Evolutionary conservation across 1,140 invertebrate species (phyloP).

Genomic region (Cepaea nemoralis): DNA sequence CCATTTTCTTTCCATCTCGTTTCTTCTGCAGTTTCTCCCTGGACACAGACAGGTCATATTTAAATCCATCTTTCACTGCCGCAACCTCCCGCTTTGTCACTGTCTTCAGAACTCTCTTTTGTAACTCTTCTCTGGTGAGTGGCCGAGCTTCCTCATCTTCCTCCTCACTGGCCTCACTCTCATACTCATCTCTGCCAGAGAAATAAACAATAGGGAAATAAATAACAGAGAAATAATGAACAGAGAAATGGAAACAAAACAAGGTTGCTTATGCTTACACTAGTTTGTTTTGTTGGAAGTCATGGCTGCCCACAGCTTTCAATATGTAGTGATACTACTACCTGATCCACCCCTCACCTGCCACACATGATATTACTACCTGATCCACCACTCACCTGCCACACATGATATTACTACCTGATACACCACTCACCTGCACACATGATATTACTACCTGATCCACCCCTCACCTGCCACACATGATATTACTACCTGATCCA

Average conservation of each 20-base stretch:
- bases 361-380: too few species aligned
- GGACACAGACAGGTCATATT: slow-evolving; percentile 67
- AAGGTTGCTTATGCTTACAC: not conserved
- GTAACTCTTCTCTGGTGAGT: slow-evolving; percentile 67
- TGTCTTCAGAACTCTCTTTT: slow-evolving; percentile 70
- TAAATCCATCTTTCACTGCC: slow-evolving; percentile 63
- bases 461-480: too few species aligned
- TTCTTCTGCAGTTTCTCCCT: slow-evolving; percentile 67
- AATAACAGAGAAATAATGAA: too few species aligned
- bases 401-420: too few species aligned
- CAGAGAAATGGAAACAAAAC: not conserved
- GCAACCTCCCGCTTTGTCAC: slow-evolving; percentile 70
- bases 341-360: too few species aligned
- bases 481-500: too few species aligned
- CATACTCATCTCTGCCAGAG: slow-evolving; percentile 68
- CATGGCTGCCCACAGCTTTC: too few species aligned
- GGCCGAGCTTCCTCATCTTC: slow-evolving; percentile 66
- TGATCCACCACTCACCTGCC: too few species aligned
- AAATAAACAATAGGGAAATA: slow-evolving; percentile 12
- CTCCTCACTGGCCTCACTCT: slow-evolving; percentile 68
- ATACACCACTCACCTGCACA: too few species aligned
- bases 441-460: too few species aligned
- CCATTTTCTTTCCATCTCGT: slow-evolving; percentile 64
- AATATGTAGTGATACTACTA: too few species aligned
- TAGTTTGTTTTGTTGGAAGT: too few species aligned